Percentiles rank a stretch among this genome's conserved stretches.
These are phyloP conservation scores for Upupa epops DNA, from an alignment of 2,113 vertebrate genomes.

Conservation along the genomic window DNA sequence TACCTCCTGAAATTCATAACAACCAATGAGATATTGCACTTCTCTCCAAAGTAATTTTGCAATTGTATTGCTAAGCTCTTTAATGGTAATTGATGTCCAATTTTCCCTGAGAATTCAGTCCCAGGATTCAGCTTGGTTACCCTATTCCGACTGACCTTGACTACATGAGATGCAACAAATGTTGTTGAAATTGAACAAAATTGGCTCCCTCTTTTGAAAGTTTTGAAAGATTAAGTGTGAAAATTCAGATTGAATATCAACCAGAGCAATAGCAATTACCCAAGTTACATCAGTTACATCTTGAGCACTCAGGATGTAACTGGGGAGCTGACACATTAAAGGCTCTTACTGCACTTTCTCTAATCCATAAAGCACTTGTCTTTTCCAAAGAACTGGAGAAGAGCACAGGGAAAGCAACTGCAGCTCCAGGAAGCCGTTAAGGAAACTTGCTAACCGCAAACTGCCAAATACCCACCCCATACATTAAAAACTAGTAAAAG, in stretches of 20 bases:
- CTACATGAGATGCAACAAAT: conserved; percentile 4
- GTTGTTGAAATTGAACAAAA: conserved; percentile 37
- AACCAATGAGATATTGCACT: conserved; percentile 56
- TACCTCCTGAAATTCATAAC: conserved; percentile 44
- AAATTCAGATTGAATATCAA: conserved; percentile 21
- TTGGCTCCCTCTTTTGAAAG: conserved; percentile 37
- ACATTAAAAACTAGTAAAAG: not conserved
- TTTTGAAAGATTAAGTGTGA: conserved; percentile 55
- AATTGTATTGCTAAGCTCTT: conserved; percentile 39
- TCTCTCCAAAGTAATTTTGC: conserved; percentile 28
- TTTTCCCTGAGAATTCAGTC: conserved; percentile 41
- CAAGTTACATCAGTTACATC: conserved; percentile 27
- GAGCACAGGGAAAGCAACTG: not conserved
- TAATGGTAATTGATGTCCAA: conserved; percentile 53
- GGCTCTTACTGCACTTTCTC: not conserved
- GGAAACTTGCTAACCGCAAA: not conserved
- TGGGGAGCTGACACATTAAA: not conserved
- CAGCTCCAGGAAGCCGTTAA: not conserved
- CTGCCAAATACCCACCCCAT: not conserved
- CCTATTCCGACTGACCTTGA: conserved; percentile 46
- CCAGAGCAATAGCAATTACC: not conserved
- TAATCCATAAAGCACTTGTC: not conserved
- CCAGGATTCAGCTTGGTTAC: conserved; percentile 35
- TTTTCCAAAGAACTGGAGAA: not conserved
- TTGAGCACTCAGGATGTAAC: conserved; percentile 1